These are phyloP conservation scores for Cygnus olor DNA, from an alignment of 2,797 vertebrate genomes.

Conservation along the genomic window DNA sequence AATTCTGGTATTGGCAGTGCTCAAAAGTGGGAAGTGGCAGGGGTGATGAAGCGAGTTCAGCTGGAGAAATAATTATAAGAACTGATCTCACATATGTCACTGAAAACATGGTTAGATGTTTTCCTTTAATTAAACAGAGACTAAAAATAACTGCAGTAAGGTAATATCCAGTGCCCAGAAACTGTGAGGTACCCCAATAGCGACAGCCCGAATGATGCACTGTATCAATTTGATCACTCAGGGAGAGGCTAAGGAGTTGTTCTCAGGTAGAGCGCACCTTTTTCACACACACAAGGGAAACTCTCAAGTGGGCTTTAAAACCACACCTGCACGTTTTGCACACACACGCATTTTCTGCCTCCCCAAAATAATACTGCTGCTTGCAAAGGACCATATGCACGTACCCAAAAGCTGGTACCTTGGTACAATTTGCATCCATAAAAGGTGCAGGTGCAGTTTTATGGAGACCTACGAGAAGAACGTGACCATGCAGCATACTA, in stretches of 20 bases:
- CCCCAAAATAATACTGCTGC: not conserved
- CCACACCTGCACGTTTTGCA: conserved; percentile 30
- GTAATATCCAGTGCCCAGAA: not conserved
- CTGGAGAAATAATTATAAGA: not conserved
- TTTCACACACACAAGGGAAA: not conserved
- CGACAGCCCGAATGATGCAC: not conserved
- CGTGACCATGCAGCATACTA: not conserved
- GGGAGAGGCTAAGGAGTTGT: not conserved
- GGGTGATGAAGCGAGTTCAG: not conserved
- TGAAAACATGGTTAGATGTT: not conserved
- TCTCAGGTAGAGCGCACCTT: fast-evolving
- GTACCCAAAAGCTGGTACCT: not conserved
- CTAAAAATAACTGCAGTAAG: not conserved
- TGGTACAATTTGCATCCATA: conserved; percentile 8
- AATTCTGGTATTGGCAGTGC: not conserved
- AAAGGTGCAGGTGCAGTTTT: not conserved
- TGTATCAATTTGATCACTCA: fast-evolving
- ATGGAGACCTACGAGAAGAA: not conserved
- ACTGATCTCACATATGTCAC: not conserved
- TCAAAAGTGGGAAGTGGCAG: not conserved
- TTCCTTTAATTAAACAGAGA: conserved; percentile 32
- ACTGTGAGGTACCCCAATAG: not conserved
- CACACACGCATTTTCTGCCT: not conserved
- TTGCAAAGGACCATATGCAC: not conserved
- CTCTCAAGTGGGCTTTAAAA: not conserved